phyloP scores from a whole-genome alignment of 1,140 invertebrate genomes.

The Yoshiicerus persimilis region DNA sequence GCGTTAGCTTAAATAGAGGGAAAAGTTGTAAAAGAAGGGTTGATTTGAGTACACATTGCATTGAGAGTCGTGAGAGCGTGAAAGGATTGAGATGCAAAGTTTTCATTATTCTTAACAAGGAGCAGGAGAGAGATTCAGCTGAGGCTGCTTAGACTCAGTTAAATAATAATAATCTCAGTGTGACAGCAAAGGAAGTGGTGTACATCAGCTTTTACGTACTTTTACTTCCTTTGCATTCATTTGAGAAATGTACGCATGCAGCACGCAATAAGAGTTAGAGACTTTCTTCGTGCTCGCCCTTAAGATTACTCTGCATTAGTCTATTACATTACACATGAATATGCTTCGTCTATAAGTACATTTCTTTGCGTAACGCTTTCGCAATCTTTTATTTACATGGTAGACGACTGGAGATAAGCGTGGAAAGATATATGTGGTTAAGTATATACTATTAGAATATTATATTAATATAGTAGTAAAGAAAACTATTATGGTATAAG shows the following conservation, averaged over 20 bases:
- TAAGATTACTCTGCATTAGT: background rate
- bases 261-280: background rate
- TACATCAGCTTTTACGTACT: conserved; percentile 16
- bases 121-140: background rate
- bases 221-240: background rate
- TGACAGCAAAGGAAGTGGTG: conserved; percentile 8
- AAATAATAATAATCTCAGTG: conserved; percentile 23
- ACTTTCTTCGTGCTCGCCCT: background rate
- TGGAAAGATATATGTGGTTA: background rate
- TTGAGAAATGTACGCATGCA: background rate
- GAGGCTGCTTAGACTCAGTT: background rate
- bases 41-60: background rate
- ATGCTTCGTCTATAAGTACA: background rate
- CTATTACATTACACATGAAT: background rate
- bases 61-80: background rate
- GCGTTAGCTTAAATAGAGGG: background rate
- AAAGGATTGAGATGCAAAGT: background rate
- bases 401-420: background rate
- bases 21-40: background rate
- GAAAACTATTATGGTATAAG: background rate
- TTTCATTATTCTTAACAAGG: background rate
- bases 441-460: background rate
- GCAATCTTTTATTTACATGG: background rate
- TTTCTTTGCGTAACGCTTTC: background rate
- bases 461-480: background rate